A percentile compares a stretch with the other conserved stretches of the same genome.
These are phyloP conservation scores for Sebastes alutus DNA, from an alignment of 2,797 vertebrate species.

Conservation along the genomic window DNA sequence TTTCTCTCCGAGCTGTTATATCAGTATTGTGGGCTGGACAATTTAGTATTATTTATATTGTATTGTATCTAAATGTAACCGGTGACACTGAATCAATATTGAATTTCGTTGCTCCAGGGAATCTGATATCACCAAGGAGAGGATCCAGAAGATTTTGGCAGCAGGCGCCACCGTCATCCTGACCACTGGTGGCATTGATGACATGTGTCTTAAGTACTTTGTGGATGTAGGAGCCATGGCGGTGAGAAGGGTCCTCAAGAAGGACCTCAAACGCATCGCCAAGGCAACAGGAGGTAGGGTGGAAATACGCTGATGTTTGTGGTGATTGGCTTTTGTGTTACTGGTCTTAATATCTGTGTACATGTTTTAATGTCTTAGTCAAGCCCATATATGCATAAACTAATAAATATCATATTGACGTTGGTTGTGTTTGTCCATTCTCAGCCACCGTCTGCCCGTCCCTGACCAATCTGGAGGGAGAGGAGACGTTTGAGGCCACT, in stretches of 20 bases:
- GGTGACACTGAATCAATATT: background rate
- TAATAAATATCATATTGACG: background rate
- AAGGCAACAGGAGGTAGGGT: constrained; percentile 93
- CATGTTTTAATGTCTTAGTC: background rate
- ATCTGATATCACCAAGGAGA: constrained; percentile 97
- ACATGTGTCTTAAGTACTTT: constrained; percentile 99
- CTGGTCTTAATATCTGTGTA: background rate
- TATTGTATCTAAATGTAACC: background rate
- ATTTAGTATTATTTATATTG: background rate
- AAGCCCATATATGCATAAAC: background rate
- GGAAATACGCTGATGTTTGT: background rate
- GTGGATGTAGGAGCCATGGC: constrained; percentile 96
- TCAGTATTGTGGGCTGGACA: constrained; percentile 63
- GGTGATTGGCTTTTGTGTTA: background rate
- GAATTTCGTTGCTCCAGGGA: constrained; percentile 80
- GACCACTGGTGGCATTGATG: constrained; percentile 95
- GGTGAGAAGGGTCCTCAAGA: constrained; percentile 94
- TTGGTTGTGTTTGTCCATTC: constrained; percentile 12
- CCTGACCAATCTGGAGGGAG: constrained; percentile 96
- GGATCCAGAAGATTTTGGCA: constrained; percentile 95
- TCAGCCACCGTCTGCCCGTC: constrained; percentile 91
- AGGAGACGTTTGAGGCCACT: constrained; percentile 92
- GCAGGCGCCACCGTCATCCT: constrained; percentile 93
- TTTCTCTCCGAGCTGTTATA: constrained; percentile 42
- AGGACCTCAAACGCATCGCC: constrained; percentile 94